Evolutionary conservation across 2,888 invertebrate species (phyloP), one percentile per base, ranked within the genome.

Genomic region (Cremastinae sp.): DNA sequence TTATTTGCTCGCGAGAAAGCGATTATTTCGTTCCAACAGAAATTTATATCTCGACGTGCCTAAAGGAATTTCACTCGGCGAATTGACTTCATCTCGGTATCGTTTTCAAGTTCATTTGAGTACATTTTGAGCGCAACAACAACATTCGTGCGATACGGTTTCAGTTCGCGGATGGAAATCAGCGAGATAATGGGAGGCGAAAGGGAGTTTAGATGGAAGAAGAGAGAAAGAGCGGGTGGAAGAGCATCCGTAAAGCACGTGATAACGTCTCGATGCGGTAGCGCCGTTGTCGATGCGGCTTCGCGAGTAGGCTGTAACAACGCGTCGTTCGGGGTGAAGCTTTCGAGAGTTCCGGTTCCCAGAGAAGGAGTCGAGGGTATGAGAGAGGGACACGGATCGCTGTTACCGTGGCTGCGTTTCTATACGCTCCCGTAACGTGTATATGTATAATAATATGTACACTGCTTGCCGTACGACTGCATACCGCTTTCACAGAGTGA

Each of bases 331-430:
- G 47, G 59, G 58, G 59, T 22, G 72, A 47, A 53, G 47, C 39
- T 68, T 69, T 70, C 45, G 35, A 55, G 70, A 74, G 61, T 74
- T 74, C 69, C 73, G 70, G 73, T 77, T 77, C 73, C 65, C 76
- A 77, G 69, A 69, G 65, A n/a, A 65, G 45, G 56, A 66, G 69
- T 61, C 73, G 62, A 64, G 51, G 65, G 56, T 35, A 12, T 43
- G 35, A 18, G 45, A 70, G 61, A 18, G 45, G 61, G 61, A 47
- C 41, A 66, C 62, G 47, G 12, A 59, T 39, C 47, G 58, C 62
- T 65, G 68, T 69, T 69, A 51, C 41, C 51, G 64, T 12, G 14
- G 49, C 39, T 43, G 49, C 69, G 18, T 41, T 51, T 61, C 41
- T 41, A 18, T 35, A 58, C 14, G 59, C 69, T 56, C 20, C 10